Evolutionary conservation across 2,888 invertebrate species (phyloP).

Genomic region (Thysanoteuthis rhombus): DNA sequence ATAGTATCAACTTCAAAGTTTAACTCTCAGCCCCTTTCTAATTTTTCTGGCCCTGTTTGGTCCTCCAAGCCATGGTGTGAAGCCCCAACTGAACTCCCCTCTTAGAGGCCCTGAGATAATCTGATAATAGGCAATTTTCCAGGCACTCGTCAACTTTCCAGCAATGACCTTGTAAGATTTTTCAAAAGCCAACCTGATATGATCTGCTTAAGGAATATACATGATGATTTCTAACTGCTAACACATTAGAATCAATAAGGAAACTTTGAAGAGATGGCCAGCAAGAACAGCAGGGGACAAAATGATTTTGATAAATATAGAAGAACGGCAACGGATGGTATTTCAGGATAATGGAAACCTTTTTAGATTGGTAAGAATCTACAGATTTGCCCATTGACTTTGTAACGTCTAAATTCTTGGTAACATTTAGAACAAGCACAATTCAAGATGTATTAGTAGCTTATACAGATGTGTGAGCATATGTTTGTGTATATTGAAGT

Average conservation of each 20-base stretch:
- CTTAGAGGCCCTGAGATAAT: too few relatives aligned
- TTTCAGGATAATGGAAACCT: neutral
- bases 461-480: neutral
- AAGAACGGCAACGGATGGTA: neutral
- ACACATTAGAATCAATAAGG: too few relatives aligned
- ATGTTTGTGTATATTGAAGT: neutral
- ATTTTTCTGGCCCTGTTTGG: too few relatives aligned
- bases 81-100: too few relatives aligned
- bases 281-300: neutral
- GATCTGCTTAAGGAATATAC: neutral
- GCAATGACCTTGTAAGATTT: neutral
- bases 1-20: too few relatives aligned
- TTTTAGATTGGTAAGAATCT: neutral
- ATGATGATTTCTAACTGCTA: neutral
- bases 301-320: neutral
- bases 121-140: neutral
- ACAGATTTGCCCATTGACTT: neutral
- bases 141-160: too few relatives aligned
- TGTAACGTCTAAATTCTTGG: neutral
- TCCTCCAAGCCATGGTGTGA: too few relatives aligned
- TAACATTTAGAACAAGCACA: neutral
- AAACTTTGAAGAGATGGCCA: too few relatives aligned
- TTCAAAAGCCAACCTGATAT: neutral
- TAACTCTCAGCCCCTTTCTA: too few relatives aligned
- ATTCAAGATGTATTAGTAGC: neutral